Evolutionary conservation across 2,888 invertebrate species (phyloP), one percentile per base, ranked within the genome.

Genomic region (Luperina nickerlii): DNA sequence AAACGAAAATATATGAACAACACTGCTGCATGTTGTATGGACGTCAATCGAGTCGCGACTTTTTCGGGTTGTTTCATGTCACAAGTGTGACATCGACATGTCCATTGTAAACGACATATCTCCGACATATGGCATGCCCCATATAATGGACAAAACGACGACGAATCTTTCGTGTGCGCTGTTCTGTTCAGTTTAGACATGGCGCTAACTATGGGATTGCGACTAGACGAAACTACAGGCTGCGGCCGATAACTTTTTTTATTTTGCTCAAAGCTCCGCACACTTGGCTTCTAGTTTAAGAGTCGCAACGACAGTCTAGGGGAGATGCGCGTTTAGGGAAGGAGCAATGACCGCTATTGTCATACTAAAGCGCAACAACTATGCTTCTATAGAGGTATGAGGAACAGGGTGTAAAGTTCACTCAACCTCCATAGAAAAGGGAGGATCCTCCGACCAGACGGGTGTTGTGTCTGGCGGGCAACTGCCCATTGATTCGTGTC

Each of bases 41-140:
- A 57, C 62, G 68, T 24, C 54, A 57, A 54, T 63, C 7, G 54
- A 15, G 38, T n/a, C 54, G n/a, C 5, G 8, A n/a, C 15, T 8
- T 11, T 57, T 57, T 57, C 11, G 57, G 24, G 27, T 66, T 57
- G n/a, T 63, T 81, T 24, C 2, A 18, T 68, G 62, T 20, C 48
- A 8, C 45, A 63, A 38, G 62, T 65, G 63, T 78, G 68, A 60
- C 48, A 51, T 79, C 20, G 45, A 42, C 27, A 24, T 54, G 54
- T 60, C n/a, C 13, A 67, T 67, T 81, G 62, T n/a, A 32, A 15
- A 32, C 24, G 62, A 63, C 45, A n/a, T 79, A 75, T 62, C 62
- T 67, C 13, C 27, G 79, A 62, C 54, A 38, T 18, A 20, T n/a
- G 32, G n/a, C 74, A n/a, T 65, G 63, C 32, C 3, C 20, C 20